Evolutionary conservation across 2,797 vertebrate species (phyloP), one percentile per base, ranked within the genome.

Genomic region (Adrianichthys oophorus): DNA sequence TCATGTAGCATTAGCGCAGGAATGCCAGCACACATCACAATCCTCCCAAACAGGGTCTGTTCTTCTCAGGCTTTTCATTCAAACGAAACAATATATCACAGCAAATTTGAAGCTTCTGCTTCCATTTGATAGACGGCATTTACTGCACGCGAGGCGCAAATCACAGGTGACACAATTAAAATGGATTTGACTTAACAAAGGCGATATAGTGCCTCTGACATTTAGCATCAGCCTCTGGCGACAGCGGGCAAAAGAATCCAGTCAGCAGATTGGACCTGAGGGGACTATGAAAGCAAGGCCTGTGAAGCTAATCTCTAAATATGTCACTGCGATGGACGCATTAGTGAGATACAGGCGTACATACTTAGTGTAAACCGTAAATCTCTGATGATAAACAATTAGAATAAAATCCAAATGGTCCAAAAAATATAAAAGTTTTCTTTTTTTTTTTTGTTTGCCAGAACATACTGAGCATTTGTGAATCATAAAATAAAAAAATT

Each of bases 171-270:
- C 85, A 84, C 78, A 89, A 88, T 90, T 88, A 85, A 86, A 83
- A 84, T 61, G 70, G 84, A 70, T 80, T 85, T 78, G 86, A 86
- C 74, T 85, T 85, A 85, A 90, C 87, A 85, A 90, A 91, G 80
- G 85, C 68, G 70, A 87, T 89, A 86, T 82, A 78, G 84, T 94
- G 94, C 95, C 93, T 93, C 90, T 96, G 95, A 97, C 95, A 96
- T 98, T 97, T 95, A 96, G 89, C 88, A 87, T 93, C 91, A 94
- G 94, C 94, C 92, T 80, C 90, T 92, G 92, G 95, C 91, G 92
- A 95, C 92, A 93, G 94, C 91, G 92, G 92, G 94, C 94, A 94
- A 93, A 94, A 93, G 91, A 90, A 91, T 91, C 91, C 91, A 93
- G 94, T 95, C 95, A 95, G 95, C 94, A 95, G 90, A 95, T 94